Conservation (phyloP, 2,113 vertebrate species). For the Gymnogyps californianus region DNA sequence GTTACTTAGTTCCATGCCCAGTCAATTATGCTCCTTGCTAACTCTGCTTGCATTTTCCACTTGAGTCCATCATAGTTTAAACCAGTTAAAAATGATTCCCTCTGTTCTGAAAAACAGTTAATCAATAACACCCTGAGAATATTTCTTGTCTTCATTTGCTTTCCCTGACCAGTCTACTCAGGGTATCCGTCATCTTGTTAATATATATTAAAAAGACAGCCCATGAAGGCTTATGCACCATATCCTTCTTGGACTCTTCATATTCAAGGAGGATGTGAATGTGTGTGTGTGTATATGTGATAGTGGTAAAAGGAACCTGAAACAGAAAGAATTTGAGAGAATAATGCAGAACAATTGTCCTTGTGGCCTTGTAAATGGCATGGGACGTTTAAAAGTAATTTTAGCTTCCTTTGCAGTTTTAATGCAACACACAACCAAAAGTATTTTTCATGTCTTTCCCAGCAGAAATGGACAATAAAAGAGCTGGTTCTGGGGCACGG, state of each 20-base stretch:
- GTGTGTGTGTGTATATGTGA: neutral
- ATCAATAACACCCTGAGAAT: conserved; percentile 65
- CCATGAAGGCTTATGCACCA: neutral
- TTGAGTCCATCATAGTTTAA: conserved; percentile 63
- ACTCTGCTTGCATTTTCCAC: conserved; percentile 63
- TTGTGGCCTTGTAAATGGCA: neutral
- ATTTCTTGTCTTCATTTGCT: conserved; percentile 44
- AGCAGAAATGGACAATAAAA: neutral
- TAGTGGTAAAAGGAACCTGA: neutral
- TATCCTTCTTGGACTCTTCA: neutral
- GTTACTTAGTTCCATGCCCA: conserved; percentile 61
- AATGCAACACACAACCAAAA: neutral
- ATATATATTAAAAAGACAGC: conserved; percentile 28
- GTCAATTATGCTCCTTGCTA: conserved; percentile 60
- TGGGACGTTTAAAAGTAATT: neutral
- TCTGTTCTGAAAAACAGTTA: conserved; percentile 61
- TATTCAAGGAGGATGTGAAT: neutral
- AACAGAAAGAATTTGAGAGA: neutral
- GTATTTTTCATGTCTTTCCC: neutral
- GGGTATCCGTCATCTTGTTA: neutral
- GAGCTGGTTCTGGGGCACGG: neutral
- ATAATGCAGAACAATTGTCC: neutral
- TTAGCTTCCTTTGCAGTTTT: neutral
- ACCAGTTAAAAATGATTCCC: conserved; percentile 64
- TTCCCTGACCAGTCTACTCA: neutral